Percentiles rank a stretch among this genome's conserved stretches.
phyloP scores from a whole-genome alignment of 2,113 vertebrate genomes.

The Crotalus horridus region DNA sequence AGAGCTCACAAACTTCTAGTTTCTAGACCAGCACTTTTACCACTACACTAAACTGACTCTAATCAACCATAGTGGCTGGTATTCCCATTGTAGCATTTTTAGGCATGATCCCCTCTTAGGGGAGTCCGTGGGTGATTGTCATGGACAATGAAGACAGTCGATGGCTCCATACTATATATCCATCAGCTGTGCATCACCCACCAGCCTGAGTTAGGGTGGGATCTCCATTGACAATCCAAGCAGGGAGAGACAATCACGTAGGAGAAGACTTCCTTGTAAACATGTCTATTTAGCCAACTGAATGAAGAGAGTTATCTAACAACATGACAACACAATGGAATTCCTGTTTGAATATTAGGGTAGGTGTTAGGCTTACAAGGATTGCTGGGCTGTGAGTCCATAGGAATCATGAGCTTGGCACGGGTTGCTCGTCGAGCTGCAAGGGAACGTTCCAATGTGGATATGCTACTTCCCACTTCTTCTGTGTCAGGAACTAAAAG shows the following conservation, averaged over 20 bases:
- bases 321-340: not conserved
- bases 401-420: conserved; percentile 92
- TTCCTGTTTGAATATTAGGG: not conserved
- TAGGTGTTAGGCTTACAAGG: conserved; percentile 73
- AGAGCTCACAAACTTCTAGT: too few species aligned
- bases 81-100: not conserved
- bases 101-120: not conserved
- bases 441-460: conserved; percentile 87
- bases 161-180: too few species aligned
- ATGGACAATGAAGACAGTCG: not conserved
- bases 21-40: too few species aligned
- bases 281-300: not conserved
- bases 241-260: not conserved
- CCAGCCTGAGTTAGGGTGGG: not conserved
- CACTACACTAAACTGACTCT: too few species aligned
- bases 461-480: conserved; percentile 85
- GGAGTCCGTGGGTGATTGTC: not conserved
- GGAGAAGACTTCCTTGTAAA: not conserved
- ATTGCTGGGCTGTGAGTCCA: conserved; percentile 88
- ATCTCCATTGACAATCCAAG: not conserved
- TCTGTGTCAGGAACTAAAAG: conserved; percentile 79
- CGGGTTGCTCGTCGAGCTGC: conserved; percentile 82
- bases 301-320: not conserved
- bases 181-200: not conserved
- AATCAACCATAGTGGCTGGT: not conserved